Evolutionary conservation across 2,797 vertebrate genomes (phyloP).

Genomic region (Dromococcyx pavoninus): DNA sequence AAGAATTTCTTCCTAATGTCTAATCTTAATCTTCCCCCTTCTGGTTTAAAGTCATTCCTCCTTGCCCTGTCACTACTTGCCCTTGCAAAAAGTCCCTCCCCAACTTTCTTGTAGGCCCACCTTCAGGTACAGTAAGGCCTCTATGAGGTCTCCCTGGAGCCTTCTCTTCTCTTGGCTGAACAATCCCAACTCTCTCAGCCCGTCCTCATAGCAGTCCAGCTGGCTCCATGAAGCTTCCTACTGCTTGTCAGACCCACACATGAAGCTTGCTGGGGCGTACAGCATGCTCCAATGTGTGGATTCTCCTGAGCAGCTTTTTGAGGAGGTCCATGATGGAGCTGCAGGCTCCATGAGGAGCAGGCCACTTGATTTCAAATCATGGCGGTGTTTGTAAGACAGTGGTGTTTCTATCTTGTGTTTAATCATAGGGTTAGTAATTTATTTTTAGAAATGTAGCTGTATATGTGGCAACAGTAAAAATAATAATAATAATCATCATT

Average conservation of each 20-base stretch:
- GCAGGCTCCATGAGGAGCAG: neutral
- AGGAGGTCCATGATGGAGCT: neutral
- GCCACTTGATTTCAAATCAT: fast-evolving
- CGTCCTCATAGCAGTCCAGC: too few relatives aligned
- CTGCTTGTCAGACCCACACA: neutral
- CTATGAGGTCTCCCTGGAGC: too few relatives aligned
- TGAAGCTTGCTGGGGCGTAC: neutral
- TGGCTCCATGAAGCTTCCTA: neutral
- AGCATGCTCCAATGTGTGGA: neutral
- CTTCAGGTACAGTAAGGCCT: too few relatives aligned
- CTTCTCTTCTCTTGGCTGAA: too few relatives aligned
- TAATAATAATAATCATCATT: neutral
- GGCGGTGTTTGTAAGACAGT: neutral
- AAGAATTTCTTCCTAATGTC: too few relatives aligned
- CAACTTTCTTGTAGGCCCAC: too few relatives aligned
- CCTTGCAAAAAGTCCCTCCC: too few relatives aligned
- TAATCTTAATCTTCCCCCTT: too few relatives aligned
- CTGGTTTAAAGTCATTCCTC: too few relatives aligned
- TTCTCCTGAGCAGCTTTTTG: neutral
- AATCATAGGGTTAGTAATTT: neutral
- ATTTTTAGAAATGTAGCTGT: conserved; percentile 5
- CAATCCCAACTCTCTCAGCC: too few relatives aligned
- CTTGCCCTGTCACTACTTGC: too few relatives aligned
- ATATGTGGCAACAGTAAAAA: neutral
- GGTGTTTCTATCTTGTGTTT: neutral